Conservation (phyloP, 2,113 vertebrate genomes). For the Otus sunia region DNA sequence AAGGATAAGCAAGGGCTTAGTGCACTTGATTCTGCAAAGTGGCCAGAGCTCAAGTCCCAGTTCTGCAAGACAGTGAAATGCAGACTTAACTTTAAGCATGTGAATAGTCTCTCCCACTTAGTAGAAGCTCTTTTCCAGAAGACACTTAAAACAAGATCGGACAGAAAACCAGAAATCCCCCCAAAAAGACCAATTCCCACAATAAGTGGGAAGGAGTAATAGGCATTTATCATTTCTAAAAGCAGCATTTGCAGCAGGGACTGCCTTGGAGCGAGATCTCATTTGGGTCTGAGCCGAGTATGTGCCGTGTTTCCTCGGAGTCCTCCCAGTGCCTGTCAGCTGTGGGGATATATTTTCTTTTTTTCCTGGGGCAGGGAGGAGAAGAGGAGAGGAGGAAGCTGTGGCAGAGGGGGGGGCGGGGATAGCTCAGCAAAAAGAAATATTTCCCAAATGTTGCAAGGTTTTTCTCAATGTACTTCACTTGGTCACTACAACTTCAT, state of each 20-base stretch:
- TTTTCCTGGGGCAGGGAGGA: background rate
- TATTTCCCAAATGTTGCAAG: background rate
- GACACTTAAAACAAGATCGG: background rate
- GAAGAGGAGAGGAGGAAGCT: background rate
- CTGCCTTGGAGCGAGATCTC: background rate
- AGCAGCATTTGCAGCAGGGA: background rate
- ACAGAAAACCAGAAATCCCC: background rate
- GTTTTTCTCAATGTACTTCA: background rate
- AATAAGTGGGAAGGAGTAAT: background rate
- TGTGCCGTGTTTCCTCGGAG: accelerated
- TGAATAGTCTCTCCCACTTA: background rate
- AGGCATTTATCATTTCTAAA: background rate
- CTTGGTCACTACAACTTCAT: background rate
- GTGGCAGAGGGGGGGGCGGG: no score
- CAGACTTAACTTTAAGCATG: background rate
- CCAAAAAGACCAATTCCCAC: background rate
- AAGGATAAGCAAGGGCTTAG: background rate
- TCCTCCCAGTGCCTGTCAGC: background rate
- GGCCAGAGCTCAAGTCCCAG: background rate
- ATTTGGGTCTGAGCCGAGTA: background rate
- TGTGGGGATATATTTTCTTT: background rate
- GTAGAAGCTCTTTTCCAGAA: background rate
- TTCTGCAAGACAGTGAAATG: background rate
- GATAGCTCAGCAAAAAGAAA: background rate
- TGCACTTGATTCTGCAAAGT: background rate